Evolutionary conservation across 1,140 invertebrate genomes (phyloP), one percentile per base, ranked within the genome.

Genomic region (silkworm (Bombyx mori)): DNA sequence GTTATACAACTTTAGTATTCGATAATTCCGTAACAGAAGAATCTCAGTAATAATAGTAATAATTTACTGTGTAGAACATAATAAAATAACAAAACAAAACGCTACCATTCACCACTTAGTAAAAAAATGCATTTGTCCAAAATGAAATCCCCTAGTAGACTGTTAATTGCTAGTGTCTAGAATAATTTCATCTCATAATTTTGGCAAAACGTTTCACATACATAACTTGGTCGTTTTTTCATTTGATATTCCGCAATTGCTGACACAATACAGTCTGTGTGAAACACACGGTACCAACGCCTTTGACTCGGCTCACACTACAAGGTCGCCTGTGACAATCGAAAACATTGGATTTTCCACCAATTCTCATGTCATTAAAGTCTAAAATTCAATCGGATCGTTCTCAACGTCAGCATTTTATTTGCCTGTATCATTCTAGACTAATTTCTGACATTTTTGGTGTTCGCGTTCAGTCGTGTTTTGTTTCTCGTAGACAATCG

Each of bases 261-360:
- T 55, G 61, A 62, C 51, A 69, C 68, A 70, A 70, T 70, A 58
- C 58, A 8, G 26, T 47, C 50, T 55, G 66, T 65, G 66, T 56
- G 61, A 65, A 66, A 57, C 42, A 53, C 56, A 46, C 49, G 53
- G 58, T 60, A 63, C 57, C 60, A 65, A 66, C 58, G 56, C 50
- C 54, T 53, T 62, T 65, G 63, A 68, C 64, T 63, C 63, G 62
- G 59, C 56, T 56, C 46, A 47, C 58, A 58, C 57, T 49, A 44
- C 67, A 69, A 69, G 67, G 67, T 54, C 67, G 61, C 51, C 44
- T 61, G 42, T 48, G 54, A 12, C 52, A 45, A 52, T 47, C 42
- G 7, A 51, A 51, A 51, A 52, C 53, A 48, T 52, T 51, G 12
- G n/a, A 18, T 57, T 51, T 7, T 61, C 48, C 44, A 44, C 49